These are phyloP conservation scores for Capitella teleta DNA, from an alignment of 1,140 invertebrate genomes.

Conservation along the genomic window DNA sequence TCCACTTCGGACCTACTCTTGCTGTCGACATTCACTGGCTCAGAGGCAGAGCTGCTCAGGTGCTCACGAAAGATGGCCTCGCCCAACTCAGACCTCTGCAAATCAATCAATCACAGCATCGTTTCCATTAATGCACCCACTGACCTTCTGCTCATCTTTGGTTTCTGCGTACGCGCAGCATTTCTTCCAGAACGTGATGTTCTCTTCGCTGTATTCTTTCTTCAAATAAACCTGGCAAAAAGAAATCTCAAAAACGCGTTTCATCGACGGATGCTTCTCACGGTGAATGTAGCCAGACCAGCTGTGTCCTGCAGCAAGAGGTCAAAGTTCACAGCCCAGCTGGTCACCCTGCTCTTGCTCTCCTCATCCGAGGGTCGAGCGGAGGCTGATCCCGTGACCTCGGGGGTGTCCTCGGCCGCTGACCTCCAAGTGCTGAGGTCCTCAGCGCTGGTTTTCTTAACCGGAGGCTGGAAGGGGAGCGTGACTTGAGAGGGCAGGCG, in stretches of 20 bases:
- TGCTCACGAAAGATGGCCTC: slow-evolving; percentile 58
- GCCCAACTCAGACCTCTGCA: slow-evolving; percentile 41
- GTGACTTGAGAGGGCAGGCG: no score
- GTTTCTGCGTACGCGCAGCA: slow-evolving; percentile 69
- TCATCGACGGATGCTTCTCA: slow-evolving; percentile 42
- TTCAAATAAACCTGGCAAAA: slow-evolving; percentile 72
- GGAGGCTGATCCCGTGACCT: no score
- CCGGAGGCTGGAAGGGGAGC: no score
- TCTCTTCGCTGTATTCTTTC: slow-evolving; percentile 93
- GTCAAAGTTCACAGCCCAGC: slow-evolving; percentile 80
- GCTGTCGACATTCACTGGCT: slow-evolving; percentile 96
- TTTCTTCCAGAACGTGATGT: slow-evolving; percentile 90
- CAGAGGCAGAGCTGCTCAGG: slow-evolving; percentile 78
- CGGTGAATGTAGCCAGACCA: slow-evolving; percentile 79
- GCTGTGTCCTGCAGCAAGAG: slow-evolving; percentile 73
- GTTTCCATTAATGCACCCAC: background rate
- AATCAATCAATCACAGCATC: background rate
- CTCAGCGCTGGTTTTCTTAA: no score
- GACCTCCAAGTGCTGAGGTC: no score
- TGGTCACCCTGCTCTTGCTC: slow-evolving; percentile 39
- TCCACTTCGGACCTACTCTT: no score
- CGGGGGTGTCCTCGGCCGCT: no score
- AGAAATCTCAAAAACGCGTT: slow-evolving; percentile 16
- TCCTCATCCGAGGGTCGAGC: no score
- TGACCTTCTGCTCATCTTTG: background rate